Base-by-base conservation (phyloP, 2,888 invertebrate genomes). In the Ectemnius cavifrons region DNA sequence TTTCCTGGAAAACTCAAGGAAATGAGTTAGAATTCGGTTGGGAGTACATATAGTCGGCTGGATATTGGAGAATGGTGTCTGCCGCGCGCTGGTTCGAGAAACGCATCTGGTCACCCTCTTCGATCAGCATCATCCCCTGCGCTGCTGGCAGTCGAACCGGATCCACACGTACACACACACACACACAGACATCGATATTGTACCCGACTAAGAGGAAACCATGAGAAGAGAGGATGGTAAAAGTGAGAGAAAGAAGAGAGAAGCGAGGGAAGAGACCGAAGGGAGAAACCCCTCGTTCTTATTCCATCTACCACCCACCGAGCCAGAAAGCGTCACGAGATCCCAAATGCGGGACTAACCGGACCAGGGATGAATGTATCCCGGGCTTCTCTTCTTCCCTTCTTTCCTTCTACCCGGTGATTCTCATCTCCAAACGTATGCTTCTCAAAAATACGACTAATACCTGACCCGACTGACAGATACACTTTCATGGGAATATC, bases 251-350 rank as follows among this genome's bases (percentile, higher is more conserved):
- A 37, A 37, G 37, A 11, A 37, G 37, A 37, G 37, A 37, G 64
- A 63, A 20, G 52, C 8, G 23, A 52, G 61, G 58, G 63, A 70
- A 62, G 62, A 64, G 37, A 8, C 37, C 63, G 69, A 77, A 23
- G 78, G 77, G 80, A 79, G 71, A 66, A 71, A 65, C 71, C 77
- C 75, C 77, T 79, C 79, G 78, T 81, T 80, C 69, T 85, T 83
- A 79, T 84, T 85, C 82, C 84, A 81, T 84, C 82, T 83, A 84
- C 88, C 88, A 87, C 88, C 88, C 88, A 88, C 87, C 75, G 80
- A 73, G 87, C 65, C 49, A 23, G 58, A 23, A 23, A 61, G 45
- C 69, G 78, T 66, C 73, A 67, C 73, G 74, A 67, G 84, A 82
- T 83, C 78, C 81, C 60, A 76, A 87, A 83, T 81, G 78, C 72